phyloP scores from a whole-genome alignment of 2,888 invertebrate species.

The Catocala fraxini region DNA sequence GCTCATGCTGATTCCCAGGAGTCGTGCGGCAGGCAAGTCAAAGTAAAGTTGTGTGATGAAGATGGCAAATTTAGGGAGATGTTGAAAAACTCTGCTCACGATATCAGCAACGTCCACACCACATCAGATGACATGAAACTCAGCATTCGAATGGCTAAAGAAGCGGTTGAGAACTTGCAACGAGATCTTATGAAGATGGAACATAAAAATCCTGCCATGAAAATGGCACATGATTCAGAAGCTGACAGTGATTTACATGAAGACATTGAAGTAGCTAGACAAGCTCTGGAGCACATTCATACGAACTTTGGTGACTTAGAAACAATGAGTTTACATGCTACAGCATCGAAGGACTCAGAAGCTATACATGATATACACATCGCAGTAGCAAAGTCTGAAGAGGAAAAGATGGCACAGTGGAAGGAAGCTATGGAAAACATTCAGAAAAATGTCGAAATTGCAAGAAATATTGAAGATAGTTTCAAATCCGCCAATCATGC shows the following conservation, averaged over 20 bases:
- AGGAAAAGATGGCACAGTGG: conserved; percentile 73
- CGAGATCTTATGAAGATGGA: conserved; percentile 68
- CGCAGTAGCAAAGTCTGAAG: conserved; percentile 58
- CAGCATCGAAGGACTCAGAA: conserved; percentile 54
- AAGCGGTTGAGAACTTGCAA: conserved; percentile 77
- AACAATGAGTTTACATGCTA: conserved; percentile 59
- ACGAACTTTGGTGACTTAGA: conserved; percentile 68
- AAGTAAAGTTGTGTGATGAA: conserved; percentile 74
- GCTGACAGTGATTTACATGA: conserved; percentile 66
- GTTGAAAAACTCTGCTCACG: conserved; percentile 50
- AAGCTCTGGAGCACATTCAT: conserved; percentile 71
- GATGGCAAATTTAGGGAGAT: conserved; percentile 55
- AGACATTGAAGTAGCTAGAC: conserved; percentile 72
- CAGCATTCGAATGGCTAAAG: conserved; percentile 76
- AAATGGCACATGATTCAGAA: conserved; percentile 49
- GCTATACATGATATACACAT: conserved; percentile 49
- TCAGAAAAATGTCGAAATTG: conserved; percentile 69
- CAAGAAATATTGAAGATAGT: conserved; percentile 74
- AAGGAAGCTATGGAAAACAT: conserved; percentile 71
- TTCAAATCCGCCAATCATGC: conserved; percentile 55
- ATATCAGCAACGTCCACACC: conserved; percentile 45
- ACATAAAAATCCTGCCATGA: conserved; percentile 47
- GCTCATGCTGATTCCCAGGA: conserved; percentile 66
- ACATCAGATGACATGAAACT: conserved; percentile 70
- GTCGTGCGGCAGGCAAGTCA: conserved; percentile 72